Conservation (phyloP, 1,140 invertebrate species). For the Ridgeia piscesae region DNA sequence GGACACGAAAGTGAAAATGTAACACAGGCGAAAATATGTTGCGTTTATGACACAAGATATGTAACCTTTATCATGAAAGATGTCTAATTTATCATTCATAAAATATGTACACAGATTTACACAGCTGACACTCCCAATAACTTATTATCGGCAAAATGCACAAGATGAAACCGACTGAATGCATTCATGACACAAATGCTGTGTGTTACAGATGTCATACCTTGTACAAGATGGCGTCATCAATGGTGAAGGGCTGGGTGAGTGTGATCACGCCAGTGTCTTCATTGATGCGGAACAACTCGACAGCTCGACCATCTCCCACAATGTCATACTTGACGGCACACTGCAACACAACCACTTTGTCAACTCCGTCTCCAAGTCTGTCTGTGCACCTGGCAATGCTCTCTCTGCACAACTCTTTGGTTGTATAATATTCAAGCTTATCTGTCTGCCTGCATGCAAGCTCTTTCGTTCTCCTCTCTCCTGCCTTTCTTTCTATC, state of each 20-base stretch:
- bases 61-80: not conserved
- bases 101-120: not conserved
- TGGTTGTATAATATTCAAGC: not conserved
- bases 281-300: slow-evolving; percentile 21
- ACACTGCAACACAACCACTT: slow-evolving; percentile 22
- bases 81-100: not conserved
- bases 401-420: not conserved
- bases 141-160: not conserved
- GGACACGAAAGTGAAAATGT: too few species aligned
- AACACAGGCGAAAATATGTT: too few species aligned
- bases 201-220: slow-evolving; percentile 49
- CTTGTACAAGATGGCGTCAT: slow-evolving; percentile 81
- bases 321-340: slow-evolving; percentile 25
- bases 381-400: not conserved
- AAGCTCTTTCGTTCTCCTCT: not conserved
- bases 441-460: not conserved
- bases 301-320: slow-evolving; percentile 22
- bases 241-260: slow-evolving; percentile 81
- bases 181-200: not conserved
- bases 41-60: too few species aligned
- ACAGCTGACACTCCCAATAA: not conserved
- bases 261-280: slow-evolving; percentile 59
- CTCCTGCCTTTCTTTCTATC: not conserved
- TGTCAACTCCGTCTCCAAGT: too few species aligned
- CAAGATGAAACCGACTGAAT: not conserved